Conservation (phyloP, 1,140 invertebrate species). For the Papilio polyxenes region DNA sequence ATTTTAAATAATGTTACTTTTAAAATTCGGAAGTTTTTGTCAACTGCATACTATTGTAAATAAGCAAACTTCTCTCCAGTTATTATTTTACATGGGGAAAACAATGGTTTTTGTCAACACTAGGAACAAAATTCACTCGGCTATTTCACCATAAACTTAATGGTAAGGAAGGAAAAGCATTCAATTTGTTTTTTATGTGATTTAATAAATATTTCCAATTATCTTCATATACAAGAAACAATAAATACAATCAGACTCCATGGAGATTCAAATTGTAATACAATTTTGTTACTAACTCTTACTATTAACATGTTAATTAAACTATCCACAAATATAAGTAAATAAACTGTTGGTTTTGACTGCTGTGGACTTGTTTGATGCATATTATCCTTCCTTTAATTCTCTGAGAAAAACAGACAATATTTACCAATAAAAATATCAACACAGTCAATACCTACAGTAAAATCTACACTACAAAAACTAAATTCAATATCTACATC, state of each 20-base stretch:
- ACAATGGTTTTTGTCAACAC: not conserved
- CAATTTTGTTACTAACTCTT: conserved; percentile 6
- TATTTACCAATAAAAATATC: too few species aligned
- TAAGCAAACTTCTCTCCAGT: not conserved
- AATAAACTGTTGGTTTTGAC: too few species aligned
- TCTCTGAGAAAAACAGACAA: too few species aligned
- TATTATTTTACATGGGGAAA: not conserved
- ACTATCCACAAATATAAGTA: conserved; percentile 21
- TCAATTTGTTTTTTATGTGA: not conserved
- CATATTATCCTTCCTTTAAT: too few species aligned
- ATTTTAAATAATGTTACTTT: not conserved
- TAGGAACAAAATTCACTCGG: not conserved
- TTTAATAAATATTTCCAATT: conserved; percentile 35
- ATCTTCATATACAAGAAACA: conserved; percentile 33
- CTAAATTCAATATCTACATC: conserved; percentile 35
- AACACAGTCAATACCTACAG: not conserved
- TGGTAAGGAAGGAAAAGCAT: not conserved
- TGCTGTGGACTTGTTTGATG: too few species aligned
- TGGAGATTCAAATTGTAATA: conserved; percentile 31
- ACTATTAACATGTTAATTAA: not conserved
- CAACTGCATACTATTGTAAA: not conserved
- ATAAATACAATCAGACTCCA: conserved; percentile 31
- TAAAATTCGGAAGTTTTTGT: not conserved
- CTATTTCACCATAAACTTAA: not conserved
- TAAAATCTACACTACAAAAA: conserved; percentile 6